A percentile compares a stretch with the other conserved stretches of the same genome.
phyloP scores from a whole-genome alignment of 2,888 invertebrate genomes.

The Drosophila fulvimacula region DNA sequence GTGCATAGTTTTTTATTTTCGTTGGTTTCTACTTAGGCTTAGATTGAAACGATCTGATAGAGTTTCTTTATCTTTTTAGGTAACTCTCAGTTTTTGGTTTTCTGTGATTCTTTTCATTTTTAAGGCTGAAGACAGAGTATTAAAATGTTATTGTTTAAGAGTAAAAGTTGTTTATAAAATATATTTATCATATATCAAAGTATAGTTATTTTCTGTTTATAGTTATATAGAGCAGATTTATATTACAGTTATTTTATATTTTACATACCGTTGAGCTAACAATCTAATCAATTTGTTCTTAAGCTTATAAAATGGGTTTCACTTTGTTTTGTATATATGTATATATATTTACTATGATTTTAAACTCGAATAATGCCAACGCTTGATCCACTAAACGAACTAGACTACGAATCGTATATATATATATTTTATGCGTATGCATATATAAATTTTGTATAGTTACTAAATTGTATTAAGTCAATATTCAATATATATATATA shows the following conservation, averaged over 20 bases:
- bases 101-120: slow-evolving; percentile 31
- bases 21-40: slow-evolving; percentile 50
- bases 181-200: slow-evolving; percentile 74
- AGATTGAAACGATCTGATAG: slow-evolving; percentile 28
- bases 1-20: slow-evolving; percentile 43
- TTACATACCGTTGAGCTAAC: slow-evolving; percentile 64
- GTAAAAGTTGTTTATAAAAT: slow-evolving; percentile 78
- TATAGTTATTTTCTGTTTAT: slow-evolving; percentile 52
- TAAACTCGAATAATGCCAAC: slow-evolving; percentile 70
- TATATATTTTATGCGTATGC: slow-evolving; percentile 27
- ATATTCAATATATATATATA: slow-evolving; percentile 40
- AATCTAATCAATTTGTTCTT: slow-evolving; percentile 34
- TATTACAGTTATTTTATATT: slow-evolving; percentile 61
- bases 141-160: slow-evolving; percentile 69
- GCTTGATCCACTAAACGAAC: slow-evolving; percentile 69
- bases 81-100: slow-evolving; percentile 17
- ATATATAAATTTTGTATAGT: slow-evolving; percentile 59
- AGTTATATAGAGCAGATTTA: slow-evolving; percentile 56
- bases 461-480: slow-evolving; percentile 67
- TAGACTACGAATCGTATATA: slow-evolving; percentile 53
- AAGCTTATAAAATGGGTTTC: slow-evolving; percentile 24
- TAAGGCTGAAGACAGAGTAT: slow-evolving; percentile 79
- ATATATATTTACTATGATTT: slow-evolving; percentile 22
- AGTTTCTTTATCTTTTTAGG: slow-evolving; percentile 24
- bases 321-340: slow-evolving; percentile 7